phyloP scores from a whole-genome alignment of 2,888 invertebrate species.

The Nineta flava region DNA sequence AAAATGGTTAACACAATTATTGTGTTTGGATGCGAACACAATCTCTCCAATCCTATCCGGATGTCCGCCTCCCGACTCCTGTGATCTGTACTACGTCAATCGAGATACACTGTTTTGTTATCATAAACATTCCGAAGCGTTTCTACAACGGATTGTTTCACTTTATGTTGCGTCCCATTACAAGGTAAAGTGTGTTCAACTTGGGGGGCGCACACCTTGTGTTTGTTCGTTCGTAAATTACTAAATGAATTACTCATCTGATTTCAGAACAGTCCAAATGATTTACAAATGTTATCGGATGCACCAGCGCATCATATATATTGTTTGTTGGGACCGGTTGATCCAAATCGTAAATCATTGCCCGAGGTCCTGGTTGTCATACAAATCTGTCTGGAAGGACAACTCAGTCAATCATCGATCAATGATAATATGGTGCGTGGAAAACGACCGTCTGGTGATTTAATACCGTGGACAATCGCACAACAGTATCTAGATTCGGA shows the following conservation, averaged over 20 bases:
- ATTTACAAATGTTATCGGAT: constrained; percentile 95
- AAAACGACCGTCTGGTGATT: constrained; percentile 83
- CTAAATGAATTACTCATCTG: background rate
- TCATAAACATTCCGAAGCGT: constrained; percentile 82
- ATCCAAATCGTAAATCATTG: constrained; percentile 48
- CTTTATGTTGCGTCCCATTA: constrained; percentile 97
- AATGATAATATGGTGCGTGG: constrained; percentile 69
- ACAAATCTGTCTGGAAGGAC: constrained; percentile 66
- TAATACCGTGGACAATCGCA: constrained; percentile 97
- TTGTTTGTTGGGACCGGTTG: constrained; percentile 78
- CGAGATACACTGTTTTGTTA: constrained; percentile 94
- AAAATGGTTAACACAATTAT: constrained; percentile 74
- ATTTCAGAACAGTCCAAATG: constrained; percentile 86
- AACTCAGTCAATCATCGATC: constrained; percentile 54
- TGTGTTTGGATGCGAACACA: constrained; percentile 77
- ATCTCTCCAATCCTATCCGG: constrained; percentile 53
- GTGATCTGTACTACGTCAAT: constrained; percentile 77
- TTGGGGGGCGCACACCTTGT: constrained; percentile 13
- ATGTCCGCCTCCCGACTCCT: constrained; percentile 76
- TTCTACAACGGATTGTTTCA: constrained; percentile 80
- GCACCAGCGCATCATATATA: constrained; percentile 97
- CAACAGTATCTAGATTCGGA: constrained; percentile 91
- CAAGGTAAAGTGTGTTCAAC: too few species aligned
- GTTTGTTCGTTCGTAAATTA: background rate
- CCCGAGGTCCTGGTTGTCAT: constrained; percentile 91